A percentile compares a stretch with the other conserved stretches of the same genome.
Conservation (phyloP, 2,797 vertebrate species). For the Phrynocephalus guinanensis region DNA sequence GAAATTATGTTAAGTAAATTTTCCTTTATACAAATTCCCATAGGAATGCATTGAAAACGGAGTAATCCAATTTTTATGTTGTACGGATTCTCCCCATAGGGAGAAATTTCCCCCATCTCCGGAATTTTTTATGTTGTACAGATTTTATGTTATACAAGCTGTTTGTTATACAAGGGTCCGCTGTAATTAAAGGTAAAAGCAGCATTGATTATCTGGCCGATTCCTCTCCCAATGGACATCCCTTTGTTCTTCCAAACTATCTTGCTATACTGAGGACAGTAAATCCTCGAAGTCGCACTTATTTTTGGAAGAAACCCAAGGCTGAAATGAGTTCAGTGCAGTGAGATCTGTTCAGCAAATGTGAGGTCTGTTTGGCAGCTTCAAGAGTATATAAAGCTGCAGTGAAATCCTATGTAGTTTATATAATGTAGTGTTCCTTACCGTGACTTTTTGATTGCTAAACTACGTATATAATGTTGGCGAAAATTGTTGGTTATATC, state of each 20-base stretch:
- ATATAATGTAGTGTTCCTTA: neutral
- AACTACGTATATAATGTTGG: neutral
- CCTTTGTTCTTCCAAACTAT: neutral
- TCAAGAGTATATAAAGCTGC: neutral
- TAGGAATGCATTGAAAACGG: no score
- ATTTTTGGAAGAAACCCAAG: neutral
- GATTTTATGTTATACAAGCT: no score
- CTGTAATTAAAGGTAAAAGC: neutral
- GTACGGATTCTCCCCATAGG: no score
- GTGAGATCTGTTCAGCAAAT: neutral
- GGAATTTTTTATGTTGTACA: no score
- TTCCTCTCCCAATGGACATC: no score
- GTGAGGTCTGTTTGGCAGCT: neutral
- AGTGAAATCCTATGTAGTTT: neutral
- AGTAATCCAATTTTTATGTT: no score
- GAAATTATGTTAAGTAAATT: no score
- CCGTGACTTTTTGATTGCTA: neutral
- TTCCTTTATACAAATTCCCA: no score
- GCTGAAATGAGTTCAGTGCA: neutral
- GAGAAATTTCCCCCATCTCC: no score
- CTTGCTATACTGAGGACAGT: neutral
- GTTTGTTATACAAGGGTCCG: no score
- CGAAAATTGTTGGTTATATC: neutral
- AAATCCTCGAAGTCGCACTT: neutral
- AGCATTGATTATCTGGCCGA: neutral